Conservation (phyloP, 2,888 invertebrate genomes). For the Carterocephalus palaemon region DNA sequence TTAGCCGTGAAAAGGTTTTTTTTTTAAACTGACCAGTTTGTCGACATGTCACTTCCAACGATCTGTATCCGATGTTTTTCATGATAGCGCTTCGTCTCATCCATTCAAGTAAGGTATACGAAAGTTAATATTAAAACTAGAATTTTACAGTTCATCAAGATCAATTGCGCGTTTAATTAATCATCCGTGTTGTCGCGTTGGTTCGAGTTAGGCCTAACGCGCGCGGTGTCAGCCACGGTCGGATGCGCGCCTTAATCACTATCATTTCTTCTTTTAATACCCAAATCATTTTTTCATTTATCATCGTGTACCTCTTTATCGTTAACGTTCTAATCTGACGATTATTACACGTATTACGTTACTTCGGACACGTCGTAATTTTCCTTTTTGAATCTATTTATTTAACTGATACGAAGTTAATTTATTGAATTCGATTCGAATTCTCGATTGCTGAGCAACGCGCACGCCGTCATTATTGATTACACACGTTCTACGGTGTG, state of each 20-base stretch:
- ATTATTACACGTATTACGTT: slow-evolving; percentile 74
- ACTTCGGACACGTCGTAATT: slow-evolving; percentile 64
- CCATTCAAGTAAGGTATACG: slow-evolving; percentile 25
- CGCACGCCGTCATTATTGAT: slow-evolving; percentile 66
- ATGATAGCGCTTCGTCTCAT: slow-evolving; percentile 20
- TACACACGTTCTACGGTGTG: slow-evolving; percentile 59
- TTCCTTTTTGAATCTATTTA: slow-evolving; percentile 60
- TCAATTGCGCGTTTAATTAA: slow-evolving; percentile 60
- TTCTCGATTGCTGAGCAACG: slow-evolving; percentile 51
- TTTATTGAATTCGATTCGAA: slow-evolving; percentile 56
- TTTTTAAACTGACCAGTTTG: slow-evolving; percentile 30
- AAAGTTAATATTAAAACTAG: slow-evolving; percentile 34
- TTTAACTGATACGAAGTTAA: slow-evolving; percentile 58
- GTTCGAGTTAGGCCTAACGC: slow-evolving; percentile 69
- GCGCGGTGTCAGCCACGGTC: slow-evolving; percentile 57
- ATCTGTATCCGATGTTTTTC: slow-evolving; percentile 26
- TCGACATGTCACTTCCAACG: slow-evolving; percentile 56
- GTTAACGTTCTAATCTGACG: slow-evolving; percentile 60
- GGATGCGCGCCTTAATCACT: slow-evolving; percentile 60
- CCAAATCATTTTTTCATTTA: slow-evolving; percentile 73
- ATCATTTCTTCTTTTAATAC: slow-evolving; percentile 60
- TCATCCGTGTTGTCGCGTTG: slow-evolving; percentile 49
- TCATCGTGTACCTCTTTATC: slow-evolving; percentile 65
- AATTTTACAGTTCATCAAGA: slow-evolving; percentile 56
- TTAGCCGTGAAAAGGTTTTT: slow-evolving; percentile 25